Evolutionary conservation across 2,113 vertebrate genomes (phyloP).

Genomic region (Petrocephalus microphthalmus): DNA sequence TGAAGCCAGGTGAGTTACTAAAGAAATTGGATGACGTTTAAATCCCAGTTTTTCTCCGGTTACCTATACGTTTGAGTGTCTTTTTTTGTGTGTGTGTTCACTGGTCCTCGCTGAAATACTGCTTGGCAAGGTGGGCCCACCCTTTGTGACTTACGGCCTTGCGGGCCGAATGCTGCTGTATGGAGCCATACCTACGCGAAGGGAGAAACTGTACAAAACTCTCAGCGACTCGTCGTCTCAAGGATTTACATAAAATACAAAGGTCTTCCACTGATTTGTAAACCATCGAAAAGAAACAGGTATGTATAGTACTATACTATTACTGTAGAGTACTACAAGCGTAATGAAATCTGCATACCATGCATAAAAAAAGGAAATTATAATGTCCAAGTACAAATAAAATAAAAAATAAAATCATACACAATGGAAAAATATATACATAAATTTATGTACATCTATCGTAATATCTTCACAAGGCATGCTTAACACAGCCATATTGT

Average conservation of each 20-base stretch:
- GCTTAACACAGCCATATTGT: conserved; percentile 82
- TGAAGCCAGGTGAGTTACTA: conserved; percentile 74
- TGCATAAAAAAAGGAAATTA: conserved; percentile 31
- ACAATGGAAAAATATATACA: conserved; percentile 51
- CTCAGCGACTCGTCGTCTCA: conserved; percentile 49
- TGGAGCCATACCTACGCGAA: conserved; percentile 32
- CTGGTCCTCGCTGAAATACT: conserved; percentile 62
- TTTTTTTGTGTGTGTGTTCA: conserved; percentile 44
- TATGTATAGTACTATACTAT: conserved; percentile 64
- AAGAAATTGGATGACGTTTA: conserved; percentile 57
- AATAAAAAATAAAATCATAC: conserved; percentile 80
- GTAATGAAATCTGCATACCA: conserved; percentile 68
- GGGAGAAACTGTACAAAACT: conserved; percentile 70
- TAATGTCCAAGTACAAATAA: conserved; percentile 60
- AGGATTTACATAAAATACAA: conserved; percentile 46
- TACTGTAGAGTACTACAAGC: conserved; percentile 11
- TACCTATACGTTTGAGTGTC: conserved; percentile 55
- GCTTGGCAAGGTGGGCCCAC: conserved; percentile 52
- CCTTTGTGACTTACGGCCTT: conserved; percentile 52
- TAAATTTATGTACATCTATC: conserved; percentile 77
- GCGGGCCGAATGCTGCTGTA: conserved; percentile 49
- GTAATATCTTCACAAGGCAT: conserved; percentile 88
- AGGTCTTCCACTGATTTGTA: conserved; percentile 55
- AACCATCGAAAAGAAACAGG: conserved; percentile 50
- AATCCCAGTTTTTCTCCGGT: conserved; percentile 50